Percentiles rank a stretch among this genome's conserved stretches.
Evolutionary conservation across 2,797 vertebrate species (phyloP).

Genomic region (Hafferia zeledoni): DNA sequence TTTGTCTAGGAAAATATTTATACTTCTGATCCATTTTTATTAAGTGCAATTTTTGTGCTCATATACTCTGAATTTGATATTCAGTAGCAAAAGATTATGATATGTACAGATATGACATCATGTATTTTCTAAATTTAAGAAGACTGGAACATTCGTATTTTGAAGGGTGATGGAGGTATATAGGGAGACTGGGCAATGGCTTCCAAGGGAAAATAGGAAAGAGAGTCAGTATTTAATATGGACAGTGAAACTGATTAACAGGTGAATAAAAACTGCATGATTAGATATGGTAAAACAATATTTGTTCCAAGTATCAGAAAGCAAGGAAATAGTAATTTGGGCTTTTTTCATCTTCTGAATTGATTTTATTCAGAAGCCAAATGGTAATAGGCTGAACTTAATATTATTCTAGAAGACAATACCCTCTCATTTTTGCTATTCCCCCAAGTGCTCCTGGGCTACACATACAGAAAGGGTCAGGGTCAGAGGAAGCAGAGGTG

Average conservation of each 20-base stretch:
- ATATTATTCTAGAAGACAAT: not conserved
- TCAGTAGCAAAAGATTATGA: not conserved
- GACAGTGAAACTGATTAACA: not conserved
- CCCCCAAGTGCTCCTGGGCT: not conserved
- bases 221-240: not conserved
- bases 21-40: slow-evolving; percentile 5
- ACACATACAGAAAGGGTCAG: not conserved
- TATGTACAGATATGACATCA: not conserved
- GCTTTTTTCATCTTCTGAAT: not conserved
- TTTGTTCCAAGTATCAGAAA: not conserved
- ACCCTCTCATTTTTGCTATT: not conserved
- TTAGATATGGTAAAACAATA: not conserved
- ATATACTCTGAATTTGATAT: not conserved
- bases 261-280: not conserved
- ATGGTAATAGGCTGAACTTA: not conserved
- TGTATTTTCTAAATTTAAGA: not conserved
- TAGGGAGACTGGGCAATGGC: not conserved
- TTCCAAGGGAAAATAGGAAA: not conserved
- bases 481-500: not conserved
- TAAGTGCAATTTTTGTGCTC: not conserved
- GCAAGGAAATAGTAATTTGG: not conserved
- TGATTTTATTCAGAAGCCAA: not conserved
- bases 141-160: not conserved
- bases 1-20: slow-evolving; percentile 24
- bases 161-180: not conserved